Percentiles rank a stretch among this genome's conserved stretches.
These are phyloP conservation scores for Thalpophila matura DNA, from an alignment of 2,888 invertebrate genomes.

Conservation along the genomic window DNA sequence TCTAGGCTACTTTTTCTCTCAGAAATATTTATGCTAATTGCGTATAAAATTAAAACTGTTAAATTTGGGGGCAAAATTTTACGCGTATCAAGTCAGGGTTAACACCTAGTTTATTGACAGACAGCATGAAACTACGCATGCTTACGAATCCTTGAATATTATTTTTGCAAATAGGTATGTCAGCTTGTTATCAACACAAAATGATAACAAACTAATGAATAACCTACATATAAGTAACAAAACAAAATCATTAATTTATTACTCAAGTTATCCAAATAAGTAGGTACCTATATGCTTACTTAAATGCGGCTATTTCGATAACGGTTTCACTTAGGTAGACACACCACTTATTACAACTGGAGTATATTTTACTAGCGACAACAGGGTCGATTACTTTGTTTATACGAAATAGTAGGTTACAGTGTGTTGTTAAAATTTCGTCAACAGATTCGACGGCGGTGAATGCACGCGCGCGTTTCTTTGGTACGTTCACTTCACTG, in stretches of 20 bases:
- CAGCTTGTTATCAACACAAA: no score
- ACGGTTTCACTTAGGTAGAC: slow-evolving; percentile 39
- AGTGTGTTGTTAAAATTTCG: slow-evolving; percentile 44
- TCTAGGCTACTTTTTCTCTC: no score
- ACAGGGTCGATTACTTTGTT: slow-evolving; percentile 27
- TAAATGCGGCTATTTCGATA: slow-evolving; percentile 6
- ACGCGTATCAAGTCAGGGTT: no score
- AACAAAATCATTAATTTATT: slow-evolving; percentile 22
- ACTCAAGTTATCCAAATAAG: no score
- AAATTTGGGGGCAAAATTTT: no score
- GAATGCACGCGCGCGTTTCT: slow-evolving; percentile 51
- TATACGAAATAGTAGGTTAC: slow-evolving; percentile 24
- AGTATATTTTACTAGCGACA: background rate
- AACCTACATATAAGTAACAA: background rate
- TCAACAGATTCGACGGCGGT: slow-evolving; percentile 27
- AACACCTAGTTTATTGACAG: no score
- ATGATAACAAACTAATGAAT: background rate
- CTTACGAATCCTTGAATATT: no score
- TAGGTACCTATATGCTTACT: slow-evolving; percentile 5
- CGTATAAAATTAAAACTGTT: no score
- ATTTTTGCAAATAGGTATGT: no score
- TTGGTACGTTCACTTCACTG: slow-evolving; percentile 55
- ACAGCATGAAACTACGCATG: no score
- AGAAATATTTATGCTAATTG: no score
- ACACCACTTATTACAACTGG: slow-evolving; percentile 48